Conservation (phyloP, 2,888 invertebrate genomes). For the Gibbula magus region DNA sequence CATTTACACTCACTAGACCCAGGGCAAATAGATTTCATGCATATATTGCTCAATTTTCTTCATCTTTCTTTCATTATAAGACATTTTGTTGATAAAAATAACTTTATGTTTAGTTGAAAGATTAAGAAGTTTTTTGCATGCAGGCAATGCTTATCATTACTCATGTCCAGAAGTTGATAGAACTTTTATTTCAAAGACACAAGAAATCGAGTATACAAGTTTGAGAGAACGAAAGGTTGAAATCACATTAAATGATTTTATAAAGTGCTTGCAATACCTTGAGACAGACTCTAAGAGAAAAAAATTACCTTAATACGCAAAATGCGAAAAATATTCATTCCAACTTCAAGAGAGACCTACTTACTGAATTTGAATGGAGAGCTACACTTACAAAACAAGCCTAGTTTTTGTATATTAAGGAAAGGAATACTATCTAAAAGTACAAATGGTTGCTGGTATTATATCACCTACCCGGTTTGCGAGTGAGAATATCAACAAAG, state of each 20-base stretch:
- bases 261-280: background rate
- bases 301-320: background rate
- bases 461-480: conserved; percentile 38
- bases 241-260: background rate
- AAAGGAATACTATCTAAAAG: background rate
- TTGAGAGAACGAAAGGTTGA: no score
- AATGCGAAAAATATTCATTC: background rate
- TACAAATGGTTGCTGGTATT: background rate
- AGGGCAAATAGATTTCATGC: no score
- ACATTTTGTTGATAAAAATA: no score
- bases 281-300: background rate
- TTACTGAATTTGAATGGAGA: background rate
- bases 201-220: no score
- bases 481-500: conserved; percentile 52
- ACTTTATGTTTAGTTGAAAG: no score
- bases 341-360: background rate
- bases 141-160: no score
- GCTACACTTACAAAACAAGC: background rate
- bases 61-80: no score
- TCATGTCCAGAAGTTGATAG: no score
- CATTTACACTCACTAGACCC: no score
- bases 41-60: no score
- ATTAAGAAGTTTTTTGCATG: no score
- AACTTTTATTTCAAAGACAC: no score
- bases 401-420: background rate